Percentiles rank a stretch among this genome's conserved stretches.
phyloP scores from a whole-genome alignment of 2,797 vertebrate species.

The Dendrocincla fuliginosa region DNA sequence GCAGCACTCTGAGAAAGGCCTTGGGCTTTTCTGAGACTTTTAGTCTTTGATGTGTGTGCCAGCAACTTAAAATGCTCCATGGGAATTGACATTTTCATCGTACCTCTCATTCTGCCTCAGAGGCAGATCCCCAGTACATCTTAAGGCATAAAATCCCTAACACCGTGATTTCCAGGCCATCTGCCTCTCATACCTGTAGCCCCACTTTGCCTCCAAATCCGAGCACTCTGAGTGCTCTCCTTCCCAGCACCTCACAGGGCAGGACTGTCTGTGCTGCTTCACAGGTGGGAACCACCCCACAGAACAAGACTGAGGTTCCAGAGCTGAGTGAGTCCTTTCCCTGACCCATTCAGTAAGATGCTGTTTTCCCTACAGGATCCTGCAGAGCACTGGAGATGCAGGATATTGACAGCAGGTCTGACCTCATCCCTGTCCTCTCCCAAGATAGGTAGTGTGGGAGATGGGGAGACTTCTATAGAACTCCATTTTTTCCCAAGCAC shows the following conservation, averaged over 20 bases:
- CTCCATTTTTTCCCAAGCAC: neutral
- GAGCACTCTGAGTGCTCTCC: neutral
- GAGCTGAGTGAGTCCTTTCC: neutral
- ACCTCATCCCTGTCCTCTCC: neutral
- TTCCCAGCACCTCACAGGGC: neutral
- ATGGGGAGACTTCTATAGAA: neutral
- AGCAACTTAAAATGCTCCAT: neutral
- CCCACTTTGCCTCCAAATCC: rapidly evolving
- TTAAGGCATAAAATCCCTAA: neutral
- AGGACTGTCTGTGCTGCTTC: neutral
- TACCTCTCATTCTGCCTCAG: neutral
- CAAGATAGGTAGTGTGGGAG: neutral
- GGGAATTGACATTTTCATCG: neutral
- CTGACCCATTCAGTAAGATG: neutral
- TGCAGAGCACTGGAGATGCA: neutral
- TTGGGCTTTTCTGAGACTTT: neutral
- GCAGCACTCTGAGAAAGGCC: neutral
- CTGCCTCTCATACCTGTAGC: neutral
- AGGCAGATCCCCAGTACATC: neutral
- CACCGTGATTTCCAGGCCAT: neutral
- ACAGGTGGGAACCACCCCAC: neutral
- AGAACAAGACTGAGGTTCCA: neutral
- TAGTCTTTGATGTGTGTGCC: neutral
- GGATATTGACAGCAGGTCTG: neutral
- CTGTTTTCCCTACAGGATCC: neutral